phyloP scores from a whole-genome alignment of 2,888 invertebrate genomes.

The Ophonus ardosiacus region DNA sequence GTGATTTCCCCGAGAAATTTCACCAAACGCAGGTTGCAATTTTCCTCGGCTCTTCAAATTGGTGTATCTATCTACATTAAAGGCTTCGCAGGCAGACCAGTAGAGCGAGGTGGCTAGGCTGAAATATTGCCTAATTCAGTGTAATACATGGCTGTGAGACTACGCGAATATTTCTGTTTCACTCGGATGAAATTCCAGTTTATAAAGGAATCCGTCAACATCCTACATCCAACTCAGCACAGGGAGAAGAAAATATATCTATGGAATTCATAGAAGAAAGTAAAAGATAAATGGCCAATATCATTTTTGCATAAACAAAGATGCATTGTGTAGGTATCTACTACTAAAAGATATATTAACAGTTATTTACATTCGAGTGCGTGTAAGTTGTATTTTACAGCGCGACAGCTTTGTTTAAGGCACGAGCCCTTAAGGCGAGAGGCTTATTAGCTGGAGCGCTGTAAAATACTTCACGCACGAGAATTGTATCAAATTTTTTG shows the following conservation, averaged over 20 bases:
- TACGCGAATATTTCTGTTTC: conserved; percentile 66
- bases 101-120: conserved; percentile 65
- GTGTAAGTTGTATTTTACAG: no score
- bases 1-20: conserved; percentile 55
- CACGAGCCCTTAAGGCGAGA: no score
- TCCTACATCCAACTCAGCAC: background rate
- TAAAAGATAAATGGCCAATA: no score
- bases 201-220: background rate
- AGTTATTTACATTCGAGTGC: no score
- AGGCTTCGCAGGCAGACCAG: conserved; percentile 18
- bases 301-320: no score
- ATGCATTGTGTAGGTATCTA: no score
- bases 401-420: no score
- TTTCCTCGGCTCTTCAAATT: conserved; percentile 67
- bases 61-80: conserved; percentile 71
- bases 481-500: no score
- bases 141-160: conserved; percentile 69
- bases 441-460: no score
- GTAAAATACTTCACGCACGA: no score
- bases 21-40: conserved; percentile 50
- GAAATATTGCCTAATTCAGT: conserved; percentile 70
- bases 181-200: conserved; percentile 8
- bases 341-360: no score
- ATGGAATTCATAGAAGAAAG: no score
- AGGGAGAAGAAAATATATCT: background rate